These are phyloP conservation scores for Scelioninae gen. 1 DNA, from an alignment of 2,888 invertebrate genomes.

Conservation along the genomic window DNA sequence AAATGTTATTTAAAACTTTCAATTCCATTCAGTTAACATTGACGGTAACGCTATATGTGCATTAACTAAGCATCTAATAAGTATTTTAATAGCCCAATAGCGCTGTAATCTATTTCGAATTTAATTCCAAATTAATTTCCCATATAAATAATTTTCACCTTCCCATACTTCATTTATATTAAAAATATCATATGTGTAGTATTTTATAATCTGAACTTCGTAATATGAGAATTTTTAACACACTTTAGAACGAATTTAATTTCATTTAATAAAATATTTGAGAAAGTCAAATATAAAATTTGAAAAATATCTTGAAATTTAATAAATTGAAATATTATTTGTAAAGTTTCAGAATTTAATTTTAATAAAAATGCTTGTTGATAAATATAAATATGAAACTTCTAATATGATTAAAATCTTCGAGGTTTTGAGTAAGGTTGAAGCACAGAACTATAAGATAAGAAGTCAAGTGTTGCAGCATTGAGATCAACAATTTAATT, in stretches of 20 bases:
- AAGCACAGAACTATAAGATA: no score
- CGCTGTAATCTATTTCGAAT: conserved; percentile 28
- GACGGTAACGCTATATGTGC: conserved; percentile 25
- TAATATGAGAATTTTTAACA: no score
- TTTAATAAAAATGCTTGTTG: no score
- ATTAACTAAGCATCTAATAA: conserved; percentile 44
- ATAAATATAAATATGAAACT: no score
- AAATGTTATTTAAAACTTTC: conserved; percentile 44
- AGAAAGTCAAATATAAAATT: no score
- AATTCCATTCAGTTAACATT: conserved; percentile 32
- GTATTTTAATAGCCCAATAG: conserved; percentile 34
- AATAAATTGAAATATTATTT: no score
- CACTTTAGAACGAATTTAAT: no score
- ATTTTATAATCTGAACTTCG: conserved; percentile 1
- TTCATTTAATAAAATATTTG: no score
- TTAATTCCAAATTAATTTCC: conserved; percentile 40
- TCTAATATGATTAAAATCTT: no score
- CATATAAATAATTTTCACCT: conserved; percentile 8
- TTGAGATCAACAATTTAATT: conserved; percentile 15
- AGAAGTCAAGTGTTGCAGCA: conserved; percentile 18
- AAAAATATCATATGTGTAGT: neutral
- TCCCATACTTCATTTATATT: neutral
- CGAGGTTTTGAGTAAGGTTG: no score
- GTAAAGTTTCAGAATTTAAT: no score
- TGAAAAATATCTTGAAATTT: no score